Base-by-base conservation (phyloP, 2,113 vertebrate species). In the Syngnathoides biaculeatus region DNA sequence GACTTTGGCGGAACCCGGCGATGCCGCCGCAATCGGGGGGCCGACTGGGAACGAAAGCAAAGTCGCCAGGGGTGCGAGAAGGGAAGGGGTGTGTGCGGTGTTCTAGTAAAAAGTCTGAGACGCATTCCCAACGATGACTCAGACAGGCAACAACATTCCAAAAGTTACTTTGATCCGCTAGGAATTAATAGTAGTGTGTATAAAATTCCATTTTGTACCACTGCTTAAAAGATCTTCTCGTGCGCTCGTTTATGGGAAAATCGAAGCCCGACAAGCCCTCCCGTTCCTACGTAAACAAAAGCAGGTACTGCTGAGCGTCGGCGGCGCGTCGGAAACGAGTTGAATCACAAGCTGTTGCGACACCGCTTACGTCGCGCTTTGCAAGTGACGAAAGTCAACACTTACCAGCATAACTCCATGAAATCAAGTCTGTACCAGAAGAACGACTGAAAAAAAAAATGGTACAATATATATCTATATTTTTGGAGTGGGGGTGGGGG, bases 1-100 rank as follows among this genome's bases (percentile, higher is more conserved):
- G 87, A 92, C 86, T 79, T 77, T 83, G 81, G 81, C 78, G 74
- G 79, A 67, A 83, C 75, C 73, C 67, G 69, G 61, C 69, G 61
- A 61, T 56, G 67, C 64, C 66, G 56, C 64, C 64, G 70, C 64
- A 67, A 84, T 84, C 79, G 65, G 61, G 65, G 61, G 65, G 77
- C 79, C 69, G 68, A 72, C 75, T 79, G 63, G 75, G 82, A 83
- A 69, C 55, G 75, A 87, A 84, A 84, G 75, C 76, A 74, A 75
- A 80, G 48, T 57, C 55, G 55, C 55, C 58, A 42, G 22, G 55
- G 69, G 42, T 65, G 69, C 52, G 65, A 73, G 60, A 71, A 64
- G 61, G 69, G 39, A 2, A 13, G 58, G 55, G 56, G 45, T 61
- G 69, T 24, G 45, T 24, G 0, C 2, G n/a, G 48, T 24, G 65